Evolutionary conservation across 2,797 vertebrate genomes (phyloP), one percentile per base, ranked within the genome.

Genomic region (Propithecus deckenii): DNA sequence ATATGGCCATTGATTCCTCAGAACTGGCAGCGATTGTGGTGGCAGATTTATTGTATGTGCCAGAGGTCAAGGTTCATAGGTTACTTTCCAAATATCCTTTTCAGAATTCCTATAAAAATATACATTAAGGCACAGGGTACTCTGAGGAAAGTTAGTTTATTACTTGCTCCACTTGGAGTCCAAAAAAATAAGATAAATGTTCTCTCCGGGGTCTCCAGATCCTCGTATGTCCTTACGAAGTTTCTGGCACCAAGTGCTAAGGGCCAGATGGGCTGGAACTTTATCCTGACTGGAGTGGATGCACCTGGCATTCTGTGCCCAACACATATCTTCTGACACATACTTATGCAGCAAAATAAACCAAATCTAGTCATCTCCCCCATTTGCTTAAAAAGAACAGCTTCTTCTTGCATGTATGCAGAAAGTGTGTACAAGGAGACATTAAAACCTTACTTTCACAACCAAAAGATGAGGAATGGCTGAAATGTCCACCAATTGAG

Each of bases 1-100:
- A 98, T 98, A 96, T 97, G 97, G 95, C 96, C 90, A 97, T 96
- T 98, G 98, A 96, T 97, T 98, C 92, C 94, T 95, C 91, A 93
- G 97, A 97, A 98, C 98, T 98, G 97, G 96, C 96, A 97, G 88
- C 86, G 94, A 94, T 97, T 97, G 95, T 89, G 91, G 89, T 97
- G 96, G 94, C 97, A 98, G 98, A 98, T 98, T 98, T 98, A 98
- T 97, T 98, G 94, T 97, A 97, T 97, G 93, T 97, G 97, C 93
- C 0, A 4, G 76, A 98, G 97, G 97, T 98, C 97, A 98, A 97
- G 97, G 98, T 98, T 97, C 98, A 98, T 87, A 97, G 97, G 94
- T 98, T 98, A 97, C 89, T 97, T 98, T 98, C 96, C 97, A 98
- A 98, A 98, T 98, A 98, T 98, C 97, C 97, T 98, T 98, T 98